Evolutionary conservation across 2,888 invertebrate species (phyloP).

Genomic region (Zaprionus obscuricornis): DNA sequence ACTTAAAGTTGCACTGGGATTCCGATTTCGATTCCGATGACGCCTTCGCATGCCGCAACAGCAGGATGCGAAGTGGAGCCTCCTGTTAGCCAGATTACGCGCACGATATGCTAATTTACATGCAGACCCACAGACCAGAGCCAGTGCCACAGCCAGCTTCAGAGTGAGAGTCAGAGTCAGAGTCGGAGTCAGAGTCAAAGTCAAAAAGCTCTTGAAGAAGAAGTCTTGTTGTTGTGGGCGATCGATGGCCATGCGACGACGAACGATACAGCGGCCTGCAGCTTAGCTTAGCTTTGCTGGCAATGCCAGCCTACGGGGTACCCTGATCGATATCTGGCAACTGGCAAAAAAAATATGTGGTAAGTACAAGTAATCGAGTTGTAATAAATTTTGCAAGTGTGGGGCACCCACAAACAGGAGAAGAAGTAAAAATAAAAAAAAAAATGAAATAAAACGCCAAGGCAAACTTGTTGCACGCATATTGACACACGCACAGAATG

Average conservation of each 20-base stretch:
- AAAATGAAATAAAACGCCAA: constrained; percentile 21
- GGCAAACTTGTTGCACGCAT: constrained; percentile 75
- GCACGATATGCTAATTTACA: constrained; percentile 79
- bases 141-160: neutral
- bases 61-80: constrained; percentile 68
- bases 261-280: constrained; percentile 10
- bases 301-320: constrained; percentile 34
- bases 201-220: constrained; percentile 8
- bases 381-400: constrained; percentile 78
- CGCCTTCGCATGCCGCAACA: constrained; percentile 77
- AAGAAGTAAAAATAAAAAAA: constrained; percentile 6
- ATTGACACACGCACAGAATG: constrained; percentile 69
- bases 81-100: constrained; percentile 76
- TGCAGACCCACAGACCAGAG: constrained; percentile 42
- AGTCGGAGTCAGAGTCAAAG: too few relatives aligned
- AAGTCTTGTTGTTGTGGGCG: constrained; percentile 54
- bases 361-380: constrained; percentile 79
- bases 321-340: constrained; percentile 70
- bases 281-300: constrained; percentile 7
- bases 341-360: constrained; percentile 67
- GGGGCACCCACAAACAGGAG: constrained; percentile 66
- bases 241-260: constrained; percentile 54
- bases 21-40: constrained; percentile 55
- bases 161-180: too few relatives aligned
- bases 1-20: constrained; percentile 21